phyloP scores from a whole-genome alignment of 2,888 invertebrate genomes.

The Helleia helle region DNA sequence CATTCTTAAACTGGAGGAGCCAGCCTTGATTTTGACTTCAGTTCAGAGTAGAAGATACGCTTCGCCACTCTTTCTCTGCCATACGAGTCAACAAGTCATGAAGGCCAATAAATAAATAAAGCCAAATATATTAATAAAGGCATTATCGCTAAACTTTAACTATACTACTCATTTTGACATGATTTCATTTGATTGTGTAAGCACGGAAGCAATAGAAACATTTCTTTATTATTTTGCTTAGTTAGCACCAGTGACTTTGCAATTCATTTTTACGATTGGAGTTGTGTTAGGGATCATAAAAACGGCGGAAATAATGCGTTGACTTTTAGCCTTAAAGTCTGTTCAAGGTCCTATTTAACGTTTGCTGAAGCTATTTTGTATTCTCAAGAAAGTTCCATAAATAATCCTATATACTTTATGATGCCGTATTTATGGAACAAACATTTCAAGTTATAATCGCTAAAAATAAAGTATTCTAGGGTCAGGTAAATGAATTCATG shows the following conservation, averaged over 20 bases:
- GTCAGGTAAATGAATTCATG: no score
- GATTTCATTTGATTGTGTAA: no score
- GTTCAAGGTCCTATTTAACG: conserved; percentile 1
- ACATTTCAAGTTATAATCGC: neutral
- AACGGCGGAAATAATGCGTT: conserved; percentile 9
- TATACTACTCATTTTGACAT: no score
- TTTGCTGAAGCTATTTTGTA: neutral
- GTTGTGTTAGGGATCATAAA: conserved; percentile 5
- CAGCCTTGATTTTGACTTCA: no score
- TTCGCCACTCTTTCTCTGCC: no score
- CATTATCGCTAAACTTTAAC: neutral
- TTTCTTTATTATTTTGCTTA: neutral
- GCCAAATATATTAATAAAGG: no score
- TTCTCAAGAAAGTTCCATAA: neutral
- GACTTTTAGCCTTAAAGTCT: conserved; percentile 4
- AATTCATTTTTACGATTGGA: conserved; percentile 7
- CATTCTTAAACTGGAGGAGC: no score
- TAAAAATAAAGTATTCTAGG: no score
- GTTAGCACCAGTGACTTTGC: neutral
- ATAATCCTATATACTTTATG: neutral
- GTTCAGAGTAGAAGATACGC: no score
- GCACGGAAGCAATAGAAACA: neutral
- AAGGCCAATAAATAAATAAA: no score
- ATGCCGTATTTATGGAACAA: neutral
- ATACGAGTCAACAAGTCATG: no score